Base-by-base conservation (phyloP, 2,888 invertebrate genomes). In the Chorisops tibialis region DNA sequence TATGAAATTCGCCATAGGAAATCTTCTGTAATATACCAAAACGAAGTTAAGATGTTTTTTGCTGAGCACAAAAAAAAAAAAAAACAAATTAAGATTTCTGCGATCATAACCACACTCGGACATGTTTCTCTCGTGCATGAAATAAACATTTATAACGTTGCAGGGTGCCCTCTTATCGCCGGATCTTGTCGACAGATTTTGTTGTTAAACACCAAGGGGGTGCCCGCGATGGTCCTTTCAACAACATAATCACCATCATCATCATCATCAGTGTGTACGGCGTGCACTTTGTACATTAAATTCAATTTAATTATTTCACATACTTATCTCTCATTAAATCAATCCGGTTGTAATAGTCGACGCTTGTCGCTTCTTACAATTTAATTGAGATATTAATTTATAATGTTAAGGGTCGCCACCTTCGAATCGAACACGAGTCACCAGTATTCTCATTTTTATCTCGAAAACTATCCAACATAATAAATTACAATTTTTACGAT, bases 181-280 rank as follows among this genome's bases (percentile, higher is more conserved):
- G 54, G 30, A 65, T 30, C 62, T 67, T 69, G 69, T 69, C 70
- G 69, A 69, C 70, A 70, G 70, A 69, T 69, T 68, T 68, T 69
- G 69, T 69, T 69, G 69, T 69, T 66, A 64, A 68, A 67, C 69
- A 59, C 70, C 66, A 63, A 67, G 48, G n/a, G 68, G 68, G 59
- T 62, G 65, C 58, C 56, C n/a, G 61, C 61, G 59, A 65, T 59
- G 64, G 60, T 41, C 64, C 41, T 48, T 62, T 30, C 30, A 30
- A 30, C 30, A 35, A 5, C 5, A 30, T 30, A 30, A 30, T 30
- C 30, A 30, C 9, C 16, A 22, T 49, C 19, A 49, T 38, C 43
- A 48, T 38, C 59, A 30, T 30, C 30, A 30, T 30, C 30, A 30
- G 30, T 30, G 30, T 30, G n/a, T 30, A 30, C 30, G 7, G 30